Evolutionary conservation across 2,797 vertebrate species (phyloP).

Genomic region (Sebastes matsubarae): DNA sequence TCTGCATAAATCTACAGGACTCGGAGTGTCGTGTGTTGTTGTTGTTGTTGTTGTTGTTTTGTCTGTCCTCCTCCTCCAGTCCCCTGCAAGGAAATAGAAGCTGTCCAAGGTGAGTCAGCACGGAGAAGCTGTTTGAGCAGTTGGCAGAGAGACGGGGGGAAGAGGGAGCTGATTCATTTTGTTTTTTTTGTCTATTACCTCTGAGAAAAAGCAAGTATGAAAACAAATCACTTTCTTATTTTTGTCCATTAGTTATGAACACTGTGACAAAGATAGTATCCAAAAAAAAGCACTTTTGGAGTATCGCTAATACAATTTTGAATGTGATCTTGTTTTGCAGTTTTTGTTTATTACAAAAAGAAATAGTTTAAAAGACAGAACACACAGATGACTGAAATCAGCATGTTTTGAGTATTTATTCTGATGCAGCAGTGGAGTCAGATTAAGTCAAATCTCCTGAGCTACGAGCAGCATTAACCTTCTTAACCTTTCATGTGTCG

Average conservation of each 20-base stretch:
- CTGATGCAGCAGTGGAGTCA: conserved; percentile 2
- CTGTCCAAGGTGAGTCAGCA: conserved; percentile 71
- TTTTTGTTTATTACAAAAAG: neutral
- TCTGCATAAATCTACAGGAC: conserved; percentile 44
- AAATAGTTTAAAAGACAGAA: neutral
- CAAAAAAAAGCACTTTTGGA: neutral
- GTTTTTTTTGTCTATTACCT: neutral
- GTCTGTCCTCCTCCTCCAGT: conserved; percentile 36
- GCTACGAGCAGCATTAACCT: conserved; percentile 31
- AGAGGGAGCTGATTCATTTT: conserved; percentile 11
- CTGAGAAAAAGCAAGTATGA: neutral
- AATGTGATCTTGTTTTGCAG: neutral
- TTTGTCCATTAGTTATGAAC: neutral
- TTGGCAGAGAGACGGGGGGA: conserved; percentile 30
- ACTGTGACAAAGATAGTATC: neutral
- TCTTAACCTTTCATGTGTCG: conserved; percentile 7
- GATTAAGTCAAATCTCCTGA: conserved; percentile 41
- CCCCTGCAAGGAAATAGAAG: conserved; percentile 47
- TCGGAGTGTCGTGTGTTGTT: conserved; percentile 33
- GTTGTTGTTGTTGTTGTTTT: conserved; percentile 13
- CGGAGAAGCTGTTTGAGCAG: conserved; percentile 57
- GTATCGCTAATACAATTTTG: neutral
- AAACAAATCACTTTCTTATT: neutral
- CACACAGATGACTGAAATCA: conserved; percentile 4
- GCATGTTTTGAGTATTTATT: conserved; percentile 6